Percentiles rank a stretch among this genome's conserved stretches.
phyloP scores from a whole-genome alignment of 2,797 vertebrate genomes.

The Macropodus opercularis region DNA sequence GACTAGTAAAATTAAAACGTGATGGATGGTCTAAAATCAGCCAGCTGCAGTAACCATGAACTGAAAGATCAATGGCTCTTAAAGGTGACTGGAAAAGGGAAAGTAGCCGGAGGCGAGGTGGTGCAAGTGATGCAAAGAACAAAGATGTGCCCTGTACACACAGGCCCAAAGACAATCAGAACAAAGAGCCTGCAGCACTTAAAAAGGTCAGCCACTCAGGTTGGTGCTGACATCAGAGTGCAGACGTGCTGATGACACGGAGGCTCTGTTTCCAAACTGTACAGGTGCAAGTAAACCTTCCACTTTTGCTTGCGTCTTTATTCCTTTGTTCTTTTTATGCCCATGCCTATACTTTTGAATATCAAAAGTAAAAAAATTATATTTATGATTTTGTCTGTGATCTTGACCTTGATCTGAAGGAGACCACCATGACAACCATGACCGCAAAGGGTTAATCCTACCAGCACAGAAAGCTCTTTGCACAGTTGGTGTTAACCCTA shows the following conservation, averaged over 20 bases:
- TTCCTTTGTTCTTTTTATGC: slow-evolving; percentile 6
- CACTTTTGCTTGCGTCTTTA: neutral
- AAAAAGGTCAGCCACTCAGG: slow-evolving; percentile 36
- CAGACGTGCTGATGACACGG: slow-evolving; percentile 51
- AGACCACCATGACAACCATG: neutral
- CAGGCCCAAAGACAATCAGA: slow-evolving; percentile 37
- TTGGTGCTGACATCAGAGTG: slow-evolving; percentile 47
- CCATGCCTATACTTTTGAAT: slow-evolving; percentile 6
- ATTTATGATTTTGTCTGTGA: neutral
- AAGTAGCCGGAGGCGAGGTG: slow-evolving; percentile 17
- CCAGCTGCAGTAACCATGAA: slow-evolving; percentile 5
- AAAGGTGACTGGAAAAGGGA: slow-evolving; percentile 17
- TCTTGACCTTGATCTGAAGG: slow-evolving; percentile 1
- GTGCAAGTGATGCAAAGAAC: slow-evolving; percentile 51
- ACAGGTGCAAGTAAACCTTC: slow-evolving; percentile 36
- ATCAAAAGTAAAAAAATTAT: slow-evolving; percentile 1
- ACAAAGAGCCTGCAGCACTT: slow-evolving; percentile 48
- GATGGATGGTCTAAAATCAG: neutral
- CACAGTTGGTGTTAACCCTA: too few species aligned
- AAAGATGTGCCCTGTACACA: slow-evolving; percentile 44
- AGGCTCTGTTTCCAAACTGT: slow-evolving; percentile 7
- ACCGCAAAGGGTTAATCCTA: too few species aligned
- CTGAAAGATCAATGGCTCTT: slow-evolving; percentile 14
- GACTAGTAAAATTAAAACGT: neutral
- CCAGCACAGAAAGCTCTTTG: too few species aligned